Base-by-base conservation (phyloP, 2,113 vertebrate species). In the Odontesthes bonariensis region DNA sequence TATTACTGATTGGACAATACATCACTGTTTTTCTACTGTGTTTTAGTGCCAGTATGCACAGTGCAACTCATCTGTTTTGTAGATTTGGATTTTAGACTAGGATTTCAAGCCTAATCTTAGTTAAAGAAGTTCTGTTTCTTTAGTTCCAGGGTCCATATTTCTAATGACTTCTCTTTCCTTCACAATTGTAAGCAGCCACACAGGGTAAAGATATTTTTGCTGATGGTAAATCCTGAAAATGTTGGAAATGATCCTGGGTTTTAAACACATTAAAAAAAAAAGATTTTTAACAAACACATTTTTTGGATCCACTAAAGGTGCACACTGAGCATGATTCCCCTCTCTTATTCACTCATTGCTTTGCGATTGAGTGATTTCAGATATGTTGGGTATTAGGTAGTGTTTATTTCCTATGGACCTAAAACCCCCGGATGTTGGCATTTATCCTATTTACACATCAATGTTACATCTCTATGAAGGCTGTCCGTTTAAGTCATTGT, bases 381-480 rank as follows among this genome's bases (percentile, higher is more conserved):
- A 81, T 77, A 73, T 89, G 82, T 86, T 84, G 61, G 83, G 75
- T 88, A 88, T 91, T 92, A 86, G 85, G 65, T 74, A 73, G 73
- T 89, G 87, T 94, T 95, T 96, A 95, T 96, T 96, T 96, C 94
- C 94, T 93, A 91, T 92, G 66, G 91, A 95, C 93, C 88, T 93
- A 90, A 88, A 92, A 94, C 93, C 94, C 94, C 93, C 95, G 94
- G 95, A 95, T 97, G 96, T 96, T 97, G 96, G 94, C 97, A 96
- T 98, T 96, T 97, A 95, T 96, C 95, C 96, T 97, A 95, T 97
- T 98, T 98, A 96, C 95, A 97, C 95, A 96, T 94, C 94, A 95
- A 96, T 97, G 97, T 98, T 96, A 96, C 96, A 95, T 97, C 95
- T 95, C 95, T 94, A 95, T 92, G 92, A 96, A 93, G 96, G 94